These are phyloP conservation scores for Mormyrus iriodes DNA, from an alignment of 2,113 vertebrate species.

Conservation along the genomic window DNA sequence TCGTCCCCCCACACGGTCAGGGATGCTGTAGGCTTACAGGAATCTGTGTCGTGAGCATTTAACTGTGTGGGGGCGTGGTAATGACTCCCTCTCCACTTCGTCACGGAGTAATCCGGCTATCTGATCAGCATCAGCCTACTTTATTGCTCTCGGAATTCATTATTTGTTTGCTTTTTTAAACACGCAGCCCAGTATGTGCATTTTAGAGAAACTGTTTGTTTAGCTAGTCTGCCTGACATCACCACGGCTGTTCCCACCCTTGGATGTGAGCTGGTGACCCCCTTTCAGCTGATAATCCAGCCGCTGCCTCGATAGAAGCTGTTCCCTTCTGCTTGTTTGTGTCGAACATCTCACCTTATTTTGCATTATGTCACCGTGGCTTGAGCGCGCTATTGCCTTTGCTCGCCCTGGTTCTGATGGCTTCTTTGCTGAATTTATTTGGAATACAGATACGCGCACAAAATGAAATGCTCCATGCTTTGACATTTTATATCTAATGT, in stretches of 20 bases:
- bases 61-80: not conserved
- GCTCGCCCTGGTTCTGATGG: not conserved
- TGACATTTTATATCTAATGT: not conserved
- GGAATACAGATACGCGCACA: not conserved
- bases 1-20: not conserved
- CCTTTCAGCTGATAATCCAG: not conserved
- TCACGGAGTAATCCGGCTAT: not conserved
- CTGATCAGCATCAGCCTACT: not conserved
- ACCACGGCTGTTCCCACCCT: not conserved
- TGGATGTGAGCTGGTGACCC: too few relatives aligned
- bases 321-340: not conserved
- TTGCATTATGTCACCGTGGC: not conserved
- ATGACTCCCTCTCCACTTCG: not conserved
- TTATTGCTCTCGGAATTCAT: not conserved
- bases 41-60: not conserved
- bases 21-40: not conserved
- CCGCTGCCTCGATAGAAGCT: not conserved
- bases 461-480: not conserved
- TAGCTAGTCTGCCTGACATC: not conserved
- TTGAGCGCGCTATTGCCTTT: not conserved
- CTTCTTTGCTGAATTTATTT: not conserved
- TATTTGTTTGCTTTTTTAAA: too few relatives aligned
- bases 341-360: not conserved
- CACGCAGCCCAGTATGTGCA: not conserved
- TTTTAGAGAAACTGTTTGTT: not conserved